phyloP scores from a whole-genome alignment of 2,113 vertebrate genomes.

The Excalfactoria chinensis region DNA sequence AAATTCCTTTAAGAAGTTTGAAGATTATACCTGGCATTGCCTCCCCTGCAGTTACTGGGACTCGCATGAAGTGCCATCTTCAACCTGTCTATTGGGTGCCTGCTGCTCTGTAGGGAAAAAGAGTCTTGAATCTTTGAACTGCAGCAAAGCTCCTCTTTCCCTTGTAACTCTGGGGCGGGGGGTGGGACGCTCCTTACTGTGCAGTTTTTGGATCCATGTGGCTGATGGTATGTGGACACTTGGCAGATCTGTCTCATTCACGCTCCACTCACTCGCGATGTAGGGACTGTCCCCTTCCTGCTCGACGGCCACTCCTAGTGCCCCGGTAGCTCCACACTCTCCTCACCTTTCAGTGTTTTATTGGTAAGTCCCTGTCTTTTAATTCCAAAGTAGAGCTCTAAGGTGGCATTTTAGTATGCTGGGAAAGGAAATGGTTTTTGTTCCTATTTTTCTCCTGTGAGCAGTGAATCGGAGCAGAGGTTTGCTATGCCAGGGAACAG shows the following conservation, averaged over 20 bases:
- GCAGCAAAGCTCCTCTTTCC: background rate
- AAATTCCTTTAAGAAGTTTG: background rate
- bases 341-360: background rate
- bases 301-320: background rate
- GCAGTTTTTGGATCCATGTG: slow-evolving; percentile 30
- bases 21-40: background rate
- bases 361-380: slow-evolving; percentile 37
- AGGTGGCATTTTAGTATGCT: background rate
- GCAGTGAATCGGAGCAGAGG: background rate
- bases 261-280: slow-evolving; percentile 41
- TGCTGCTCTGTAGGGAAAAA: background rate
- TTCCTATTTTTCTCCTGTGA: background rate
- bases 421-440: background rate
- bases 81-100: background rate
- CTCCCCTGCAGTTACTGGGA: background rate
- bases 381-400: background rate
- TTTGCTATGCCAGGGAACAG: background rate
- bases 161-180: background rate
- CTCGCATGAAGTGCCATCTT: background rate
- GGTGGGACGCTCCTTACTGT: slow-evolving; percentile 30
- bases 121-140: background rate
- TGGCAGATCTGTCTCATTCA: slow-evolving; percentile 53
- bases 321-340: slow-evolving; percentile 12
- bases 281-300: background rate
- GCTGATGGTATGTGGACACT: background rate